These are phyloP conservation scores for Aplodontia rufa DNA, from an alignment of 2,113 vertebrate genomes.

Conservation along the genomic window DNA sequence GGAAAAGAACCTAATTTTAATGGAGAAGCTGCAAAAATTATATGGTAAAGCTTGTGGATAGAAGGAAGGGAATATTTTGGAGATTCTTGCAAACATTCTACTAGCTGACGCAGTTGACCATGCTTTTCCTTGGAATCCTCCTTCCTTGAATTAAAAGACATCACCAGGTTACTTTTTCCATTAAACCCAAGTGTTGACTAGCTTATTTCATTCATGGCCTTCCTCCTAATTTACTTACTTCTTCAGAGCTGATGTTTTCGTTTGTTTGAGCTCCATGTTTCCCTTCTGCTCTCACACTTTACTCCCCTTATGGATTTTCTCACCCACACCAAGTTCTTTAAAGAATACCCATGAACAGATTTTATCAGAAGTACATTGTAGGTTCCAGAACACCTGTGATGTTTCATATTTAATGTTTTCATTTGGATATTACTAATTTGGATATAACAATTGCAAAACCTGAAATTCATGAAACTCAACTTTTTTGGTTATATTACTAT, in stretches of 20 bases:
- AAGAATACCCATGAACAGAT: neutral
- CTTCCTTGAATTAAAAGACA: neutral
- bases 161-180: neutral
- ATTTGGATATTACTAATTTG: neutral
- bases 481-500: neutral
- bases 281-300: neutral
- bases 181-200: neutral
- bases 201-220: neutral
- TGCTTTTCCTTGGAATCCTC: neutral
- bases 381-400: too few relatives aligned
- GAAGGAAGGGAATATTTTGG: neutral
- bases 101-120: neutral
- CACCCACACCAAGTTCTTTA: neutral
- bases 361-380: neutral
- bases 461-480: neutral
- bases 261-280: neutral
- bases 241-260: neutral
- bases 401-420: neutral
- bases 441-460: neutral
- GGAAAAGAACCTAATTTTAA: neutral
- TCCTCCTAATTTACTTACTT: neutral
- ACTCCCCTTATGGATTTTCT: neutral
- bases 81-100: neutral
- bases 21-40: neutral
- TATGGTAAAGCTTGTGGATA: neutral